Base-by-base conservation (phyloP, 37 sponge, comb jelly and placozoan genomes). In the Spongia lamella region DNA sequence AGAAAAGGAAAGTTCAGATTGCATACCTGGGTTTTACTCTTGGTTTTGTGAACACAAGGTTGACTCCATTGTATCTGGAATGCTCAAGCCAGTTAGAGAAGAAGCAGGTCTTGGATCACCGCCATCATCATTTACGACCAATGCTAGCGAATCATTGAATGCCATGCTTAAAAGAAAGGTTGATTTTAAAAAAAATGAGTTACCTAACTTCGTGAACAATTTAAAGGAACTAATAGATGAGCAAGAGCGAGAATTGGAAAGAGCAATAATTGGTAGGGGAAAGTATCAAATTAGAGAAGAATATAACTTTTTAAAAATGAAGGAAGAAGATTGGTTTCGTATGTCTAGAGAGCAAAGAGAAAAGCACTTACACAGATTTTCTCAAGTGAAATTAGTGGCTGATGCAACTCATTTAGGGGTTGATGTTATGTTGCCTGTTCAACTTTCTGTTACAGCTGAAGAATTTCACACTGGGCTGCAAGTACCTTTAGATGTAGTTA, bases 211-310 rank as follows among this genome's bases (percentile, higher is more conserved):
- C 53, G 26, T 70, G 27, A 54, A n/a, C 7, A 29, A 80, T 3
- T 20, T 70, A 54, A 80, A 70, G 38, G 66, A 70, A 38, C 54
- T 80, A 16, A 29, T 63, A 36, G 64, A 72, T 51, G 81, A 80
- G 72, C 81, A 80, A 25, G 58, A 51, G 38, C 25, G 33, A 52
- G 81, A 80, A 21, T 33, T 72, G 43, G 81, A 80, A 29, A 30
- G 73, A n/a, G 81, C 81, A 32, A 49, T 80, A 5, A 70, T 80
- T 35, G 64, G 53, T 26, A 35, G 81, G 20, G 81, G 81, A 7
- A 80, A 80, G 40, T 71, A 80, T 35, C 55, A 60, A 64, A 61
- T 80, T 4, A 14, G 47, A 14, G 51, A 35, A 7, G 63, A 80
- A n/a, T n/a, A n/a, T n/a, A 22, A 32, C 13, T 67, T 34, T 67